Conservation (phyloP, 2,797 vertebrate genomes). For the Peromyscus nudipes region DNA sequence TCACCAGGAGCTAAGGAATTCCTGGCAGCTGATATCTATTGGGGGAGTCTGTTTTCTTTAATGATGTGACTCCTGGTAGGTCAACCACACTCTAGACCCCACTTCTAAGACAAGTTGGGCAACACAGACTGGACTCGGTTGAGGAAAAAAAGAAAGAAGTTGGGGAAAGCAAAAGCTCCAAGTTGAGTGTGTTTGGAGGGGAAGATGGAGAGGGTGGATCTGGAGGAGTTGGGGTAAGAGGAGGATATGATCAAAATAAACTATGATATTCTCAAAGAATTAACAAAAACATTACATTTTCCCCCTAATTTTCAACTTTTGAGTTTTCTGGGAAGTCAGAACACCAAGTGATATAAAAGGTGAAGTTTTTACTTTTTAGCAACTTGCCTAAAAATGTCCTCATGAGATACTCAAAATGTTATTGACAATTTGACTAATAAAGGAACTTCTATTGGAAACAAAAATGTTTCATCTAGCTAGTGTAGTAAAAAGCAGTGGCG, state of each 20-base stretch:
- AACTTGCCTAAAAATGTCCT: background rate
- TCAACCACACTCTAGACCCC: background rate
- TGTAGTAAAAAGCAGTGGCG: constrained; percentile 2
- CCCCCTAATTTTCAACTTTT: background rate
- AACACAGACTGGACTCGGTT: background rate
- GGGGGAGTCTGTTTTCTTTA: background rate
- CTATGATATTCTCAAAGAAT: background rate
- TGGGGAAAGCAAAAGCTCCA: background rate
- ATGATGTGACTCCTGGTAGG: background rate
- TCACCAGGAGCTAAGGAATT: background rate
- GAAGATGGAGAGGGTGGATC: background rate
- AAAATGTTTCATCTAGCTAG: background rate
- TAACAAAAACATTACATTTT: background rate
- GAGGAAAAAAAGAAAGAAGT: background rate
- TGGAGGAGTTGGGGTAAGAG: background rate
- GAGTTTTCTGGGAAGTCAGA: background rate
- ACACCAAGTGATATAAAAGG: background rate
- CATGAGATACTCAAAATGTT: background rate
- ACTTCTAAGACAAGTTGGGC: background rate
- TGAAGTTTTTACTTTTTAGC: background rate
- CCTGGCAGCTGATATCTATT: background rate
- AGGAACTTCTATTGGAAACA: background rate
- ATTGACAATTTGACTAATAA: background rate
- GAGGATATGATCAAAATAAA: background rate
- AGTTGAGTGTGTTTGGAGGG: background rate